A percentile compares a stretch with the other conserved stretches of the same genome.
Evolutionary conservation across 1,140 invertebrate genomes (phyloP).

Genomic region (Pemphigus obesinymphae): DNA sequence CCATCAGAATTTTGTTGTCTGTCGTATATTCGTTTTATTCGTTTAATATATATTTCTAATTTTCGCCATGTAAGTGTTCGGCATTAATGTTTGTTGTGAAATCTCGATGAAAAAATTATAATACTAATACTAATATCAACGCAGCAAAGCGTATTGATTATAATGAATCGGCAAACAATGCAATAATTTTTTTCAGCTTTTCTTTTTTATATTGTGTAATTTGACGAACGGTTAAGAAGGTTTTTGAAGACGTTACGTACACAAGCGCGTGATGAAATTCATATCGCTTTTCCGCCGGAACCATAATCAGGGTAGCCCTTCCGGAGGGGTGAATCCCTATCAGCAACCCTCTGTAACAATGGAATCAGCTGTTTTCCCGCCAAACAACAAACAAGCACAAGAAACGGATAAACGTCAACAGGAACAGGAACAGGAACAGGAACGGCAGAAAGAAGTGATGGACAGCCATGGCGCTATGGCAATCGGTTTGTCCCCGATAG

Average conservation of each 20-base stretch:
- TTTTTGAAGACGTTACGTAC: not conserved
- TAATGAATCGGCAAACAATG: not conserved
- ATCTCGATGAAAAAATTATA: not conserved
- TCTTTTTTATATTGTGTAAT: constrained; percentile 3
- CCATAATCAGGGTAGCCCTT: constrained; percentile 37
- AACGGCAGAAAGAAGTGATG: not conserved
- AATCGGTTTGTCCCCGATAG: not conserved
- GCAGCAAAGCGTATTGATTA: not conserved
- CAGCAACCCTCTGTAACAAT: constrained; percentile 36
- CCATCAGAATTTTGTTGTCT: not conserved
- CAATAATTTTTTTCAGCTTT: not conserved
- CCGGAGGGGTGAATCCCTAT: constrained; percentile 34
- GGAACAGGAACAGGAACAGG: not conserved
- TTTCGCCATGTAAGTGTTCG: constrained; percentile 5
- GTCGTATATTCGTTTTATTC: not conserved
- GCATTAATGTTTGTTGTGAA: not conserved
- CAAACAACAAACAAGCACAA: constrained; percentile 35
- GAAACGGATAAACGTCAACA: constrained; percentile 20
- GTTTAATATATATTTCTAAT: not conserved
- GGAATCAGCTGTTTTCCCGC: constrained; percentile 42
- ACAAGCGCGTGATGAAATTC: constrained; percentile 26
- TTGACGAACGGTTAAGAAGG: not conserved
- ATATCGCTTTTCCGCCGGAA: constrained; percentile 39
- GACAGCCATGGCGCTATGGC: not conserved
- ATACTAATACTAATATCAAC: not conserved